Base-by-base conservation (phyloP, 2,888 invertebrate species). In the Brenthis hecate region DNA sequence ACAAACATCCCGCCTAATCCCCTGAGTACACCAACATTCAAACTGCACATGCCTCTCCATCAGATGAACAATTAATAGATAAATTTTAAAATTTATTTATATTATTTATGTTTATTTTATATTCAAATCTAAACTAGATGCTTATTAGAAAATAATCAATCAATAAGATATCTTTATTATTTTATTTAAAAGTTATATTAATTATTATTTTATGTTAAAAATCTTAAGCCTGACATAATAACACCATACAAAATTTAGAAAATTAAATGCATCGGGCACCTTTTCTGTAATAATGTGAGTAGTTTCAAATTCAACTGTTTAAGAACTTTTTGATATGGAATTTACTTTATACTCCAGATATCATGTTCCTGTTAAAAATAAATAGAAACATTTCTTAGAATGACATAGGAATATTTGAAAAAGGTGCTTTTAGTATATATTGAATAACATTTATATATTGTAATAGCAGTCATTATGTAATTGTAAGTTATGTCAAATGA, bases 1-100 rank as follows among this genome's bases (percentile, higher is more conserved):
- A 82, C 64, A 84, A 86, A 66, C 80, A 83, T 69, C 70, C 81
- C n/a, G 81, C 80, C 66, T 89, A 85, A 79, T 66, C 56, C 56
- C 58, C 54, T 62, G 70, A 69, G 48, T 72, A 72, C 66, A 69
- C 65, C 73, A 69, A 77, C 74, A 78, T 79, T 79, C 78, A 78
- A 79, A 78, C 77, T 78, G 78, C 78, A 78, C 77, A 69, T 68
- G 58, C 43, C 43, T 51, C 23, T 58, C 55, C 56, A 70, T 51
- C 48, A 19, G 47, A 62, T 48, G 23, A 32, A 51, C 54, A 57
- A 23, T 13, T 58, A 53, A 62, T 64, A 70, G 56, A 51, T 36
- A 55, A 16, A 61, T 50, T 62, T 61, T 56, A 55, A 43, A 43
- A 11, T 66, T 63, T 54, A 54, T 62, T 54, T 66, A 56, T 66